Base-by-base conservation (phyloP, 2,113 vertebrate species). In the Argyrosomus japonicus region DNA sequence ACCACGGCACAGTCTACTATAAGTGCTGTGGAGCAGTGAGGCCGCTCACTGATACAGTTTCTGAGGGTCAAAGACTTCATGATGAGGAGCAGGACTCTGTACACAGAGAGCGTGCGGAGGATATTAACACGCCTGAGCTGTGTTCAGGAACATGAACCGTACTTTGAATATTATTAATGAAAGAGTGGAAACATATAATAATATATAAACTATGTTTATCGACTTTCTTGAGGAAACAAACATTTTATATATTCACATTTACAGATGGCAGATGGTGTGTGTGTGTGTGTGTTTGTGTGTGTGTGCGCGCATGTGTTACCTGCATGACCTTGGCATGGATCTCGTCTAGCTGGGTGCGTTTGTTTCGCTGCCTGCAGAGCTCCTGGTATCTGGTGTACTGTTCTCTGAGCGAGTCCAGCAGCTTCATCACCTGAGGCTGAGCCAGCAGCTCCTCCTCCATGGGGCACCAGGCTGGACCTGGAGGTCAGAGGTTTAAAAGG, bases 241-340 rank as follows among this genome's bases (percentile, higher is more conserved):
- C 5, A 32, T 32, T 32, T 5, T 32, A 32, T 32, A 32, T 32
- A 32, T 32, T 32, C 32, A 32, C 32, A 32, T 32, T 32, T 32
- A 32, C 36, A 36, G 36, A 36, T 36, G 36, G 7, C 45, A 47
- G 45, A 45, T 13, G 45, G 47, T 48, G 47, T 48, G 14, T 17
- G 50, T 48, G 45, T 47, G 12, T 47, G 50, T 36, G 50, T 18
- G 78, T 12, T 48, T 15, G 18, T 5, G 32, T 19, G 4, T 9
- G 47, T 7, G 6, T 1, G 1, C 0, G 36, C 8, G 36, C 36
- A 40, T 8, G 21, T 3, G 60, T 91, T 94, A 99, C 98, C 97
- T 99, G 98, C 97, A 98, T 99, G 90, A 99, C 98, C 89, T 99
- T 99, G 95, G 97, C 95, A 23, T 99, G 98, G 84, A 99, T 97